phyloP scores from a whole-genome alignment of 2,797 vertebrate species.

The Novumbra hubbsi region DNA sequence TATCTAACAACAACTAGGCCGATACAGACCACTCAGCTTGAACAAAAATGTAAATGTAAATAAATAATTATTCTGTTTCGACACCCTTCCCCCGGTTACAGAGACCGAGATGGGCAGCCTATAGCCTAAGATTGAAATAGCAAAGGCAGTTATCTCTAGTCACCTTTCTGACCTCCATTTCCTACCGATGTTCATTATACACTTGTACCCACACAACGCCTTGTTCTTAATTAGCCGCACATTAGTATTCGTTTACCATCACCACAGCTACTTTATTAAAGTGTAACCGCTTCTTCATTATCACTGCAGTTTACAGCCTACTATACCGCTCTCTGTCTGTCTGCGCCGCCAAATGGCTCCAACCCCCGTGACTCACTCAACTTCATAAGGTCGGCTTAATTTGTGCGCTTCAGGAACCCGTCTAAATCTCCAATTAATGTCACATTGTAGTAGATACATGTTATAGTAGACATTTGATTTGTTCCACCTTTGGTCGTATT shows the following conservation, averaged over 20 bases:
- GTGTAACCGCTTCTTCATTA: not conserved
- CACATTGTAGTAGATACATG: not conserved
- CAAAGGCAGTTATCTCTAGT: not conserved
- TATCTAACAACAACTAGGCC: not conserved
- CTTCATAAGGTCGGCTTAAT: not conserved
- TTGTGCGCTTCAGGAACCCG: not conserved
- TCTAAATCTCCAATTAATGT: not conserved
- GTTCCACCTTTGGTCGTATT: not conserved
- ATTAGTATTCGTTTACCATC: not conserved
- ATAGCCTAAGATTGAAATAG: not conserved
- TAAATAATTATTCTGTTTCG: not conserved
- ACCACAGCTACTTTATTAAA: constrained; percentile 1
- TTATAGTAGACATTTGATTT: not conserved
- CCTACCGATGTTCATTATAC: not conserved
- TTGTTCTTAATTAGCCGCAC: not conserved
- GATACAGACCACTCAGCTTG: not conserved
- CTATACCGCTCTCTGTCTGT: not conserved
- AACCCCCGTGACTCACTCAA: not conserved
- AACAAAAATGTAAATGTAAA: not conserved
- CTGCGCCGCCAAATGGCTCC: not conserved
- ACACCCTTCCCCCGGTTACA: not conserved
- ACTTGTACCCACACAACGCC: not conserved
- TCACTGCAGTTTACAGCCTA: not conserved
- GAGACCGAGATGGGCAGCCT: not conserved
- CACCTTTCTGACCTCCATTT: not conserved